Base-by-base conservation (phyloP, 64 coral and sea anemone genomes). In the Montipora foliosa region DNA sequence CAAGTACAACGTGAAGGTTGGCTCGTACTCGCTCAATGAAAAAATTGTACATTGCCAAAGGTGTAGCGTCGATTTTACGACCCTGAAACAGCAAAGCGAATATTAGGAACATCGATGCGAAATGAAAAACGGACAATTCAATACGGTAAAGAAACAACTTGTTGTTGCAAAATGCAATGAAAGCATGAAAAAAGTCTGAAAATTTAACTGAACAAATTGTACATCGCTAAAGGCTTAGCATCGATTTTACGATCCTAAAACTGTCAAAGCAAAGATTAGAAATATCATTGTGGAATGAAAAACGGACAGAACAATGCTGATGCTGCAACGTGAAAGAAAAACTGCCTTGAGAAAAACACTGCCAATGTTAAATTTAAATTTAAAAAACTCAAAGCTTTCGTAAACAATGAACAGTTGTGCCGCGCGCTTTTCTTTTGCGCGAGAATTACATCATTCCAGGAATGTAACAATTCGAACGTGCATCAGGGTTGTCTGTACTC, bases 11-110 rank as follows among this genome's bases (percentile, higher is more conserved):
- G 71, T 99, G 98, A 0, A 99, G 87, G 20, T 99, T 99, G 13
- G 83, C 84, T 67, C 94, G 95, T 1, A 99, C 95, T 24, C 98
- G 98, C 46, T 99, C 98, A 25, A 99, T 99, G 81, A 99, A 99
- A 89, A 89, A 99, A 44, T 96, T 99, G 89, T 99, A 99, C 98
- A 99, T 99, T 11, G 98, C 98, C 17, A 99, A 73, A 46, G 98
- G 98, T 7, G 98, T 99, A 17, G 98, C 89, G 69, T 99, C 98
- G 44, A 99, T 99, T 85, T 96, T 99, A 67, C 96, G 96, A 70
- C 98, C 98, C 98, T 99, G 58, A 7, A 92, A 71, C 47, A 44
- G 15, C 67, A 90, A 69, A 8, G 20, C 47, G n/a, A 67, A 5
- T 13, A n/a, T 6, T 15, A 16, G 6, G 49, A 11, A 19, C 45